A percentile compares a stretch with the other conserved stretches of the same genome.
Evolutionary conservation across 92 coral and sea anemone genomes (phyloP).

Genomic region (Phenganax subtilis): DNA sequence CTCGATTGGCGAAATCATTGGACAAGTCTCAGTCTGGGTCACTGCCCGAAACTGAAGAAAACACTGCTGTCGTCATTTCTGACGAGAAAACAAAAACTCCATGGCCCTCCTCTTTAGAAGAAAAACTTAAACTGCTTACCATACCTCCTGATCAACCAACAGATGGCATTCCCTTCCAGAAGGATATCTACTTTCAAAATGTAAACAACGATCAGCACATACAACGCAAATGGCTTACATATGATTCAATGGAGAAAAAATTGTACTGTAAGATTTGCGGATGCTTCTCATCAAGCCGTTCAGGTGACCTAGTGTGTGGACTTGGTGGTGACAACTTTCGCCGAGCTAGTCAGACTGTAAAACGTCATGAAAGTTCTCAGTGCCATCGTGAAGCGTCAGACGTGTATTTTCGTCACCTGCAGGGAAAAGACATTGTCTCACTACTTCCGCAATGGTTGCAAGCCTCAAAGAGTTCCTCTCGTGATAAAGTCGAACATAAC

Average conservation of each 20-base stretch:
- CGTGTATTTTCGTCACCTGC: background rate
- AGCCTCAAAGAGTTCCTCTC: background rate
- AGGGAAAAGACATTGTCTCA: background rate
- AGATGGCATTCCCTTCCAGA: background rate
- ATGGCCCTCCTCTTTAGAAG: conserved; percentile 4
- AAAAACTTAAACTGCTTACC: background rate
- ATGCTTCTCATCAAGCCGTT: conserved; percentile 2
- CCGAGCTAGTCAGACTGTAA: conserved; percentile 5
- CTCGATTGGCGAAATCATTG: background rate
- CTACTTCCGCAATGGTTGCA: background rate
- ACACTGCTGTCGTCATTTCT: background rate
- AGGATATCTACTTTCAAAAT: conserved; percentile 2
- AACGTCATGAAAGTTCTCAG: conserved; percentile 2
- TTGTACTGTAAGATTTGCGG: conserved; percentile 1
- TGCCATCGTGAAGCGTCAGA: conserved; percentile 1
- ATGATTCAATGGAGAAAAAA: background rate
- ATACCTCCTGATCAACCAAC: conserved; percentile 4
- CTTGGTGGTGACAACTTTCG: conserved; percentile 1
- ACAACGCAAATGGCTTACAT: conserved; percentile 5
- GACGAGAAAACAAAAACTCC: background rate
- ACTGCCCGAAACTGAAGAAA: background rate
- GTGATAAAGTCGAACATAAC: background rate
- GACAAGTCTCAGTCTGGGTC: too few relatives aligned
- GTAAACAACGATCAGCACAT: background rate
- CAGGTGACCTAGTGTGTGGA: background rate